phyloP scores from a whole-genome alignment of 1,140 invertebrate species.

The Doryteuthis pealeii region DNA sequence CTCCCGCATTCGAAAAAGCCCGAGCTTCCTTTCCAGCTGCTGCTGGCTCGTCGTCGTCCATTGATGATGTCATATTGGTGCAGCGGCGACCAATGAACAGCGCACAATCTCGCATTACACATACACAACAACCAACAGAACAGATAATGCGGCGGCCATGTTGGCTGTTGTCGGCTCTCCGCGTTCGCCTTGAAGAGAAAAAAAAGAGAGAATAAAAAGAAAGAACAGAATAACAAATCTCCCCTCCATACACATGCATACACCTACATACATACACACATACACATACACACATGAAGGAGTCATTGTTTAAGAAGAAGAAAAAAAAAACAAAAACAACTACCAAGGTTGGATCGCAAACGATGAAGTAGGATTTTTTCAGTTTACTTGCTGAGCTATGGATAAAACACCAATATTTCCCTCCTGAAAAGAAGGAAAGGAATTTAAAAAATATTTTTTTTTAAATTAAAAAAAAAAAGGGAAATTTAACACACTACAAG shows the following conservation, averaged over 20 bases:
- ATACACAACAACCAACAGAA: neutral
- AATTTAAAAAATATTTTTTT: too few relatives aligned
- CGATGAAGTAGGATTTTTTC: too few relatives aligned
- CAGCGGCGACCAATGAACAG: neutral
- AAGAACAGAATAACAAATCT: too few relatives aligned
- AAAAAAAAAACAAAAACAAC: too few relatives aligned
- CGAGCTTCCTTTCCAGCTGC: neutral
- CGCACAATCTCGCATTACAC: neutral
- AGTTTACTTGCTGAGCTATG: too few relatives aligned
- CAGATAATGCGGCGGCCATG: neutral
- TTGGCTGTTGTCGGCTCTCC: neutral
- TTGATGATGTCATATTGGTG: slow-evolving; percentile 8
- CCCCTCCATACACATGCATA: neutral
- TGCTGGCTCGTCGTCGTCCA: neutral
- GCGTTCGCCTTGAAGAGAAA: slow-evolving; percentile 1
- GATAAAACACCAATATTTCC: too few relatives aligned
- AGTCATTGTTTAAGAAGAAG: neutral
- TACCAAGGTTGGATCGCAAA: too few relatives aligned
- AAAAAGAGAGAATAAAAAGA: neutral
- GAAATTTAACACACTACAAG: too few relatives aligned
- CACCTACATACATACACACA: neutral
- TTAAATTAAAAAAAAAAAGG: too few relatives aligned
- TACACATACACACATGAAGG: neutral
- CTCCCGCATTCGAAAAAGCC: neutral
- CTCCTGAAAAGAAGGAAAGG: too few relatives aligned